Evolutionary conservation across 1,140 invertebrate genomes (phyloP).

Genomic region (Megalonaias nervosa): DNA sequence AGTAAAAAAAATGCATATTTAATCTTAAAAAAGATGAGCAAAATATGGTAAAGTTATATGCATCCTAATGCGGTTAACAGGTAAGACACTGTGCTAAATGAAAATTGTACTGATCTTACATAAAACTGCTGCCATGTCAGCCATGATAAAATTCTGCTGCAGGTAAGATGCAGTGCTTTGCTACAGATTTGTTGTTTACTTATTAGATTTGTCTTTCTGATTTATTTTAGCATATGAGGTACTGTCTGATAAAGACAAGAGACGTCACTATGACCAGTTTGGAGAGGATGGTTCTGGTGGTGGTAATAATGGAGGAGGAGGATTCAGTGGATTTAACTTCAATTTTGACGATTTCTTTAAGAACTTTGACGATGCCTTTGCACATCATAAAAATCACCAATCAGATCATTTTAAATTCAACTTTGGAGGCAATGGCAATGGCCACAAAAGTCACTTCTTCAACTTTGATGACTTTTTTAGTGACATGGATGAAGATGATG

Average conservation of each 20-base stretch:
- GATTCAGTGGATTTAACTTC: constrained; percentile 46
- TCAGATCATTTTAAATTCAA: constrained; percentile 37
- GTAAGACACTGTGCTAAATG: too few species aligned
- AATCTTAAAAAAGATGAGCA: too few species aligned
- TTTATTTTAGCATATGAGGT: constrained; percentile 90
- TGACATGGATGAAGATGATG: constrained; percentile 50
- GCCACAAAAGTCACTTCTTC: constrained; percentile 42
- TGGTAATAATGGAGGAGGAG: constrained; percentile 34
- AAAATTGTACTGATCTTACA: too few species aligned
- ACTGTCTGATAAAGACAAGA: constrained; percentile 91
- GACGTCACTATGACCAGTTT: constrained; percentile 94
- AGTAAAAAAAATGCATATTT: too few species aligned
- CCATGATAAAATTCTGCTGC: too few species aligned
- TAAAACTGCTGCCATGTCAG: too few species aligned
- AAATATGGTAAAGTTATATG: too few species aligned
- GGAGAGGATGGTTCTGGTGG: constrained; percentile 73
- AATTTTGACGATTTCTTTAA: constrained; percentile 67
- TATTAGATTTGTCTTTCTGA: background rate
- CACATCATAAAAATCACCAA: constrained; percentile 30
- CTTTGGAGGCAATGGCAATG: constrained; percentile 44
- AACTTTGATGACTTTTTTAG: constrained; percentile 64
- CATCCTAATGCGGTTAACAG: too few species aligned
- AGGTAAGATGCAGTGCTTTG: background rate
- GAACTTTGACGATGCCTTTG: constrained; percentile 60
- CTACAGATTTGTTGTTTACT: background rate